Evolutionary conservation across 2,888 invertebrate genomes (phyloP).

Genomic region (Bibio marci): DNA sequence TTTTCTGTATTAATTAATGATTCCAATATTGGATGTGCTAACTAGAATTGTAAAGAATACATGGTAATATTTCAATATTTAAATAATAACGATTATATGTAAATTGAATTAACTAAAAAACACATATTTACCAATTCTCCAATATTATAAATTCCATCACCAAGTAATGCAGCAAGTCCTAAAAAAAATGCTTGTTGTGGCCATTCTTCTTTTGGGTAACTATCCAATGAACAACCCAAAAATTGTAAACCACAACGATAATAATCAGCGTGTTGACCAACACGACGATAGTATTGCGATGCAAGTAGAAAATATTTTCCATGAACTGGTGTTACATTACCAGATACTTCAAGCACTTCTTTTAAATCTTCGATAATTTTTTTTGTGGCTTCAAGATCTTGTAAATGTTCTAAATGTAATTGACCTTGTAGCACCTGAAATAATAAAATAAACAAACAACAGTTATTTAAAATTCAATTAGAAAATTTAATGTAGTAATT

Average conservation of each 20-base stretch:
- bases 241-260: conserved; percentile 85
- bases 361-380: conserved; percentile 78
- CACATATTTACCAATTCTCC: conserved; percentile 82
- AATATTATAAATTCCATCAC: conserved; percentile 90
- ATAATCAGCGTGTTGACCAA: conserved; percentile 82
- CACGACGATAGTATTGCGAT: conserved; percentile 70
- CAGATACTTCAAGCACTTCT: conserved; percentile 67
- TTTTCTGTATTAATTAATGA: conserved; percentile 64
- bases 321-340: conserved; percentile 86
- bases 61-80: too few species aligned
- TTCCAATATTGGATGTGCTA: conserved; percentile 87
- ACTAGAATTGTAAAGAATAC: conserved; percentile 34
- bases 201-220: conserved; percentile 45
- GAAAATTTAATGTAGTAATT: too few species aligned
- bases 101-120: too few species aligned
- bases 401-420: conserved; percentile 57
- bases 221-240: conserved; percentile 54
- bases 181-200: conserved; percentile 75
- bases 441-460: too few species aligned
- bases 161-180: conserved; percentile 84
- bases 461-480: too few species aligned
- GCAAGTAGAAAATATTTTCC: conserved; percentile 87
- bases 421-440: conserved; percentile 73
- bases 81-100: neutral
- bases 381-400: conserved; percentile 62